Evolutionary conservation across 2,113 vertebrate genomes (phyloP).

Genomic region (Passer montanus): DNA sequence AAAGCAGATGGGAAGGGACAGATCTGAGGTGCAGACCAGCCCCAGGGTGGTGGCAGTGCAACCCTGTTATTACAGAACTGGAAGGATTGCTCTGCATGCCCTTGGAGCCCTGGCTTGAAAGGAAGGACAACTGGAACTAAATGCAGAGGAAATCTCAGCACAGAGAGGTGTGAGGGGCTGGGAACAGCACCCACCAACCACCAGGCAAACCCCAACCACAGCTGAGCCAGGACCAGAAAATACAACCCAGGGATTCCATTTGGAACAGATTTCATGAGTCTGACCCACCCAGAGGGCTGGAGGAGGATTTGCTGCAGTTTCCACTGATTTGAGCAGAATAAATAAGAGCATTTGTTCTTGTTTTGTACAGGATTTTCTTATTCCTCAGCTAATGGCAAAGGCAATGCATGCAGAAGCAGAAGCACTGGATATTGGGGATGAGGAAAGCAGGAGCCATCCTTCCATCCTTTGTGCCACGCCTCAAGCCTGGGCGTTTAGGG

Average conservation of each 20-base stretch:
- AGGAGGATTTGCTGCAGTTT: not conserved
- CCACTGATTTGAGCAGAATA: not conserved
- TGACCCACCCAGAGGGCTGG: not conserved
- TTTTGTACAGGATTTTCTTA: not conserved
- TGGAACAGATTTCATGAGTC: not conserved
- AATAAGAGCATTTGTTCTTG: not conserved
- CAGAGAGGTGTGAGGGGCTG: not conserved
- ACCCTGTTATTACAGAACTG: not conserved
- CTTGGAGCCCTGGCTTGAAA: not conserved
- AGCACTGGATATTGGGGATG: fast-evolving
- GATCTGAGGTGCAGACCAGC: not conserved
- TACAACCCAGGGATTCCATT: not conserved
- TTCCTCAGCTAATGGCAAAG: not conserved
- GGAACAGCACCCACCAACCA: not conserved
- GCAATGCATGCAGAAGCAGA: not conserved
- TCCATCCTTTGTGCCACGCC: not conserved
- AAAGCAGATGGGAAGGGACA: not conserved
- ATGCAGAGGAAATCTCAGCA: fast-evolving
- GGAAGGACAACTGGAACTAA: not conserved
- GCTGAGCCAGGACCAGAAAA: not conserved
- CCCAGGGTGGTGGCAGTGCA: not conserved
- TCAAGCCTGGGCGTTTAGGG: not conserved
- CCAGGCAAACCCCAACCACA: not conserved
- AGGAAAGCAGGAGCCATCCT: not conserved
- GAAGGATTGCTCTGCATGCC: not conserved